Evolutionary conservation across 2,797 vertebrate genomes (phyloP).

Genomic region (Crenichthys baileyi): DNA sequence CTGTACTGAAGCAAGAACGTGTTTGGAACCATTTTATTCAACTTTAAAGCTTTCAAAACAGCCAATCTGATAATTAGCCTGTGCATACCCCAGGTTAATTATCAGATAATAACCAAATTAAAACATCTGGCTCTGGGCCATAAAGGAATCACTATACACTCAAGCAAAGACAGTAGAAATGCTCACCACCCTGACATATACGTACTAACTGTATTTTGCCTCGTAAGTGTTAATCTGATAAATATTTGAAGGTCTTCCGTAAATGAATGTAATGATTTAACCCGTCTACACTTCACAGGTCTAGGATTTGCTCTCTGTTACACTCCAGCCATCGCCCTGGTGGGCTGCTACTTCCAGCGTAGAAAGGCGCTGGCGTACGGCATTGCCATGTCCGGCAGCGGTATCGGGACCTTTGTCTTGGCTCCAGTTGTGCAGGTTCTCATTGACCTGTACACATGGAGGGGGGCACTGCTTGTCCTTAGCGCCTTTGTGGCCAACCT

Average conservation of each 20-base stretch:
- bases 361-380: constrained; percentile 92
- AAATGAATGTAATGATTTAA: background rate
- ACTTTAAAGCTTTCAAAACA: background rate
- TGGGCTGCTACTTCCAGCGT: constrained; percentile 90
- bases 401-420: constrained; percentile 93
- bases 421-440: constrained; percentile 91
- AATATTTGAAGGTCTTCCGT: background rate
- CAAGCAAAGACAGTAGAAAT: background rate
- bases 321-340: constrained; percentile 92
- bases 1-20: background rate
- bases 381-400: constrained; percentile 94
- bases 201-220: too few species aligned
- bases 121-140: background rate
- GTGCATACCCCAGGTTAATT: background rate
- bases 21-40: background rate
- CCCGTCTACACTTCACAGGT: constrained; percentile 67
- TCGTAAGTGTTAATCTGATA: background rate
- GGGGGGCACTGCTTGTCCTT: constrained; percentile 91
- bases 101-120: background rate
- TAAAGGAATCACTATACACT: too few species aligned
- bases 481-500: constrained; percentile 93
- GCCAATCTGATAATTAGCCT: background rate
- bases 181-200: background rate
- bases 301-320: constrained; percentile 95
- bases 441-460: constrained; percentile 93